phyloP scores from a whole-genome alignment of 2,888 invertebrate genomes.

The Crossocerus cetratus region DNA sequence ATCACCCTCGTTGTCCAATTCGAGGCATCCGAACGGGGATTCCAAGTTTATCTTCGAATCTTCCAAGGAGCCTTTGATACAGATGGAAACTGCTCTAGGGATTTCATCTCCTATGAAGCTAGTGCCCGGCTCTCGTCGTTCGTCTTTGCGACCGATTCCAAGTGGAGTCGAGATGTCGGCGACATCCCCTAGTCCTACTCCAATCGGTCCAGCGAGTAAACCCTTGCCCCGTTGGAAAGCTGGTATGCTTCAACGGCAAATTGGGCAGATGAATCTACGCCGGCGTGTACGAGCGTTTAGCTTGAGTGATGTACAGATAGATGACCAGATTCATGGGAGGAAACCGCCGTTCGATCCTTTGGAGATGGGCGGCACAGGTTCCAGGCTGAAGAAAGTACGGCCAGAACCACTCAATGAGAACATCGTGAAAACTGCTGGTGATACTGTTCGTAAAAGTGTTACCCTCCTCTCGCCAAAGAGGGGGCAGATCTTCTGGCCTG shows the following conservation, averaged over 20 bases:
- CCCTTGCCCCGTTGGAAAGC: conserved; percentile 72
- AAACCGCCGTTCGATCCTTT: background rate
- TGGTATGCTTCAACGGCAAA: conserved; percentile 72
- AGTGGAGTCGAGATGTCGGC: conserved; percentile 22
- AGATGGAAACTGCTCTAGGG: conserved; percentile 67
- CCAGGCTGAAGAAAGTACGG: too few relatives aligned
- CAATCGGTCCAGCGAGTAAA: conserved; percentile 30
- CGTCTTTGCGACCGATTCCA: conserved; percentile 68
- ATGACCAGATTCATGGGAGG: conserved; percentile 34
- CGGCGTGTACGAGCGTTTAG: conserved; percentile 72
- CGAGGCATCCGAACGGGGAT: too few relatives aligned
- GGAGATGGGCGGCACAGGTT: background rate
- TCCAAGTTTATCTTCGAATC: conserved; percentile 57
- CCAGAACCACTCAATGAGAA: background rate
- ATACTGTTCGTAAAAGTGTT: background rate
- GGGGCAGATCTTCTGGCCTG: background rate
- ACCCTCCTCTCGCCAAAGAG: background rate
- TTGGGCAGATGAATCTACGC: conserved; percentile 68
- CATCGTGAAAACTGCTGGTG: background rate
- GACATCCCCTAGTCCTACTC: background rate
- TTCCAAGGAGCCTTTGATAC: conserved; percentile 68
- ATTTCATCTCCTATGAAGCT: conserved; percentile 65
- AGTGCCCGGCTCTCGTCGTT: conserved; percentile 56
- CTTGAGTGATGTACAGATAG: conserved; percentile 70
- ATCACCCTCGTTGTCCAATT: conserved; percentile 55